Conservation (phyloP, 2,797 vertebrate species). For the Manis pentadactyla region DNA sequence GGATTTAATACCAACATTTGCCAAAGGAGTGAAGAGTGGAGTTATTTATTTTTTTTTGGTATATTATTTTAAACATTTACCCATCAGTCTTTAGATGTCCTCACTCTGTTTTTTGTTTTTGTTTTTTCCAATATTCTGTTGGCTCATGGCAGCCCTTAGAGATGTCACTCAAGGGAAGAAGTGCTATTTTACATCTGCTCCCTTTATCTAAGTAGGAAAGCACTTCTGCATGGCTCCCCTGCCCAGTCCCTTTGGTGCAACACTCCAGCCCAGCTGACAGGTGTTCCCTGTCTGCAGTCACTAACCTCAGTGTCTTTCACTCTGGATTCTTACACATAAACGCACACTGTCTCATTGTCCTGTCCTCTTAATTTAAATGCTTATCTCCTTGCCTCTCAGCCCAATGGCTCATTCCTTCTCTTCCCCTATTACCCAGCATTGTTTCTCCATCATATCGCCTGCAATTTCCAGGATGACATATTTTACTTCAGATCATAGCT, state of each 20-base stretch:
- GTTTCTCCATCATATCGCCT: slow-evolving; percentile 77
- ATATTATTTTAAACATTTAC: neutral
- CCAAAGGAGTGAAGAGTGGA: neutral
- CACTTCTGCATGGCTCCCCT: slow-evolving; percentile 29
- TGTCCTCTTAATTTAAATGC: slow-evolving; percentile 69
- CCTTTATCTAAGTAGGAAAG: slow-evolving; percentile 66
- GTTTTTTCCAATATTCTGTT: slow-evolving; percentile 72
- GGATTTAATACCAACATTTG: neutral
- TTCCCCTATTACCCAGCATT: slow-evolving; percentile 28
- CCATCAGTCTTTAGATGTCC: slow-evolving; percentile 35
- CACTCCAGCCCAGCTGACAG: slow-evolving; percentile 63
- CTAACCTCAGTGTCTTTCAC: slow-evolving; percentile 73
- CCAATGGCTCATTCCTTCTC: slow-evolving; percentile 66
- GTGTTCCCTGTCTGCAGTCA: slow-evolving; percentile 60
- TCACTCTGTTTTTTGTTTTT: slow-evolving; percentile 58
- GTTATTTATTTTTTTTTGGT: neutral
- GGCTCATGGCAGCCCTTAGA: slow-evolving; percentile 64
- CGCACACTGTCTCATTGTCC: slow-evolving; percentile 41
- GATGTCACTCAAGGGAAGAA: slow-evolving; percentile 41
- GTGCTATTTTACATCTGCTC: slow-evolving; percentile 50
- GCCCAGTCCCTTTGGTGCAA: neutral
- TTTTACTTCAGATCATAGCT: slow-evolving; percentile 71
- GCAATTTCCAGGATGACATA: slow-evolving; percentile 57
- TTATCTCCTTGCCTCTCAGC: slow-evolving; percentile 51
- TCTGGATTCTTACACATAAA: slow-evolving; percentile 55